Percentiles rank a stretch among this genome's conserved stretches.
phyloP scores from a whole-genome alignment of 2,113 vertebrate genomes.

The Phainopepla nitens region DNA sequence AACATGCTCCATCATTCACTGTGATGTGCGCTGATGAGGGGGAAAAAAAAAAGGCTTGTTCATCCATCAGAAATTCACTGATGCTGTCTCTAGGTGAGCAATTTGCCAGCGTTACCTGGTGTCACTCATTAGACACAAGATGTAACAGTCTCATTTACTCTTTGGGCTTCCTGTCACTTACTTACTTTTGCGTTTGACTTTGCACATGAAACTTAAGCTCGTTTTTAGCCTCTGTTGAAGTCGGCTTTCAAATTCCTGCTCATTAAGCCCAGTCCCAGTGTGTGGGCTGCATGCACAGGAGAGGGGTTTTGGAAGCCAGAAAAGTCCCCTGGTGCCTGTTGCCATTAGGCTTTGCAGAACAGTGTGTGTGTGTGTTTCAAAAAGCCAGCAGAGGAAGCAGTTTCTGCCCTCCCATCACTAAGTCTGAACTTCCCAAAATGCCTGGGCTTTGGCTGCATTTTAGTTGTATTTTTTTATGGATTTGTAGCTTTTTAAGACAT shows the following conservation, averaged over 20 bases:
- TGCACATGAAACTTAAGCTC: not conserved
- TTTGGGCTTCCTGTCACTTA: not conserved
- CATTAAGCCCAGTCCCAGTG: not conserved
- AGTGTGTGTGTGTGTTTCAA: not conserved
- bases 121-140: conserved; percentile 42
- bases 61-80: conserved; percentile 31
- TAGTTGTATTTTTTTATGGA: not conserved
- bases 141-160: conserved; percentile 32
- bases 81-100: conserved; percentile 48
- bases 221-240: not conserved
- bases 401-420: not conserved
- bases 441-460: not conserved
- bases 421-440: not conserved
- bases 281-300: not conserved
- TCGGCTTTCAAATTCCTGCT: not conserved
- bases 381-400: not conserved
- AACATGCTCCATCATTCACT: conserved; percentile 44
- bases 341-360: not conserved
- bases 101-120: conserved; percentile 44
- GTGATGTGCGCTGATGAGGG: conserved; percentile 54
- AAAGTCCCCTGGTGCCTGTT: not conserved
- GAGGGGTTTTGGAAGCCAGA: not conserved
- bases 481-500: not conserved
- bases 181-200: conserved; percentile 1
- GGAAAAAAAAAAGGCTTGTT: conserved; percentile 27